phyloP scores from a whole-genome alignment of 2,113 vertebrate genomes.

The Chionomys nivalis region DNA sequence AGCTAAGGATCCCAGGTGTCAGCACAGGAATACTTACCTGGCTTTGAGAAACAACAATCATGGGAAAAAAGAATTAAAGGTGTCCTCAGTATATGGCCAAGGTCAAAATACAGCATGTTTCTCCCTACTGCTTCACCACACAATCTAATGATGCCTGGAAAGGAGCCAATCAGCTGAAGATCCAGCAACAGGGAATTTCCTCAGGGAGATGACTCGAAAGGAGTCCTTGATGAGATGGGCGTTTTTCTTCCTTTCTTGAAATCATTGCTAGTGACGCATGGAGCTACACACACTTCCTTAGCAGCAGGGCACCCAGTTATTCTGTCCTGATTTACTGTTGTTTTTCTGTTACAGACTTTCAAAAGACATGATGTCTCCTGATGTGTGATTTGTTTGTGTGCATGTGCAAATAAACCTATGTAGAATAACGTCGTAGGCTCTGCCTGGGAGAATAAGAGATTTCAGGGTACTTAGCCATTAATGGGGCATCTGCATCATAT shows the following conservation, averaged over 20 bases:
- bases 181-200: conserved; percentile 5
- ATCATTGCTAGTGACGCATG: background rate
- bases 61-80: conserved; percentile 21
- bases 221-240: background rate
- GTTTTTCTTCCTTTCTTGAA: conserved; percentile 13
- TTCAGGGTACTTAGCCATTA: background rate
- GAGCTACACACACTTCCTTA: background rate
- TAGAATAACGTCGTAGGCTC: conserved; percentile 24
- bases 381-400: background rate
- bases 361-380: background rate
- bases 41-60: conserved; percentile 32
- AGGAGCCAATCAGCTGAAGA: conserved; percentile 57
- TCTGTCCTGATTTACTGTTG: background rate
- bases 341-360: conserved; percentile 4
- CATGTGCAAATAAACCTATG: background rate
- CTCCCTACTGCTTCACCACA: background rate
- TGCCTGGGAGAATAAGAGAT: background rate
- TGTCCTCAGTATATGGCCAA: conserved; percentile 49
- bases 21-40: background rate
- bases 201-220: background rate
- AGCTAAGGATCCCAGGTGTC: background rate
- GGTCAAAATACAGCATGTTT: conserved; percentile 54
- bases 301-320: background rate
- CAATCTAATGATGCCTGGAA: conserved; percentile 60
- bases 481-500: background rate